These are phyloP conservation scores for Drosophila anomalipes DNA, from an alignment of 2,888 invertebrate genomes.

Conservation along the genomic window DNA sequence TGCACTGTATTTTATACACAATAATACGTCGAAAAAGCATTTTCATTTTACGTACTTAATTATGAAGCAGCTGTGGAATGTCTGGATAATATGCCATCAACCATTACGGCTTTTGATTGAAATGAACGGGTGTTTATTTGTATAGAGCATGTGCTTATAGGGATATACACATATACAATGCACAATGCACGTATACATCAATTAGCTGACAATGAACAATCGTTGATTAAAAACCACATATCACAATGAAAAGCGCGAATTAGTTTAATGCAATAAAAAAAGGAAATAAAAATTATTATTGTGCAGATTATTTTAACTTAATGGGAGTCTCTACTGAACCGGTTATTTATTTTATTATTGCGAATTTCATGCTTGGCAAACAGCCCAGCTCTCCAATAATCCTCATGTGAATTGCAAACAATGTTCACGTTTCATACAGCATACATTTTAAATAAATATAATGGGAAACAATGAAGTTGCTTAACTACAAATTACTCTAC, in stretches of 20 bases:
- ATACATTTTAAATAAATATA: slow-evolving; percentile 36
- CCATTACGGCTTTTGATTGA: neutral
- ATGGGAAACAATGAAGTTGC: slow-evolving; percentile 31
- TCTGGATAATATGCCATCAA: neutral
- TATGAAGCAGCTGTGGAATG: neutral
- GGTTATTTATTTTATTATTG: slow-evolving; percentile 52
- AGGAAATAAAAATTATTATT: neutral
- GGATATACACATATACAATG: neutral
- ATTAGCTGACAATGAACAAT: neutral
- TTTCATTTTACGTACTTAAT: neutral
- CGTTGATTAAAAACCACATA: neutral
- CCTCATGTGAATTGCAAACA: slow-evolving; percentile 50
- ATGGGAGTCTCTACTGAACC: slow-evolving; percentile 8
- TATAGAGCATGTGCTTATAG: neutral
- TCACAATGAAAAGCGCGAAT: neutral
- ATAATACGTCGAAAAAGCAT: slow-evolving; percentile 2
- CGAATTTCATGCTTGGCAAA: slow-evolving; percentile 48
- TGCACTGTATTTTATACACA: slow-evolving; percentile 30
- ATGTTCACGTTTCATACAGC: slow-evolving; percentile 18
- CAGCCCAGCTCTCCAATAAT: slow-evolving; percentile 36
- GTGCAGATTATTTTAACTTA: slow-evolving; percentile 9
- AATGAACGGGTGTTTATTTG: neutral
- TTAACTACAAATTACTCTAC: slow-evolving; percentile 13
- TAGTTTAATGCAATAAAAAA: neutral
- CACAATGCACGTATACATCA: neutral